A percentile compares a stretch with the other conserved stretches of the same genome.
These are phyloP conservation scores for Erethizon dorsatum DNA, from an alignment of 2,797 vertebrate genomes.

Conservation along the genomic window DNA sequence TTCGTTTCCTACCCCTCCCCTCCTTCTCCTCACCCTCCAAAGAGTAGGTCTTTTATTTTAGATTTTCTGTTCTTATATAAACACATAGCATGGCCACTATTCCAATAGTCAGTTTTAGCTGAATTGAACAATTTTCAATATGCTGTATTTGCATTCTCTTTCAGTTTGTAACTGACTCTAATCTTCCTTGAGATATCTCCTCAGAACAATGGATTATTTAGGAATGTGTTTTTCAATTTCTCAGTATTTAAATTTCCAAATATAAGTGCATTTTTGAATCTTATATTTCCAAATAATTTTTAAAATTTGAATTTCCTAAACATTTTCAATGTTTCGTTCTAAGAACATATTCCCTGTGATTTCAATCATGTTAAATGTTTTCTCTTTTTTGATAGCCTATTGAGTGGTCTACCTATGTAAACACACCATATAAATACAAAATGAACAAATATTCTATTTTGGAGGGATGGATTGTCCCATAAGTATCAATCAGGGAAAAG, in stretches of 20 bases:
- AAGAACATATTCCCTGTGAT: not conserved
- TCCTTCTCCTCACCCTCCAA: not conserved
- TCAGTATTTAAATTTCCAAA: not conserved
- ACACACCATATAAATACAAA: not conserved
- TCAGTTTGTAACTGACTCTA: not conserved
- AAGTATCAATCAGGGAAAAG: not conserved
- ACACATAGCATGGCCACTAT: not conserved
- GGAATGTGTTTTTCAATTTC: not conserved
- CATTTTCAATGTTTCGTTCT: not conserved
- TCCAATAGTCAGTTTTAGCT: not conserved
- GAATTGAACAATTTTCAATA: not conserved
- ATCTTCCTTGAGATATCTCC: not conserved
- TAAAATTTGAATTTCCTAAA: not conserved
- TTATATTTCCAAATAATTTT: slow-evolving; percentile 18
- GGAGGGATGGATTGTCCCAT: not conserved
- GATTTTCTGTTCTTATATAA: not conserved
- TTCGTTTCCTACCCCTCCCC: not conserved
- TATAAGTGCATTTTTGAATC: not conserved
- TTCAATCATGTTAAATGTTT: not conserved
- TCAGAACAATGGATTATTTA: not conserved
- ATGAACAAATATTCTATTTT: not conserved
- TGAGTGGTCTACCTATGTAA: not conserved
- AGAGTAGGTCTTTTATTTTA: not conserved
- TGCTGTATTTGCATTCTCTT: not conserved
- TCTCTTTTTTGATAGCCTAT: not conserved